A percentile compares a stretch with the other conserved stretches of the same genome.
phyloP scores from a whole-genome alignment of 2,113 vertebrate genomes.

The Cynocephalus volans region DNA sequence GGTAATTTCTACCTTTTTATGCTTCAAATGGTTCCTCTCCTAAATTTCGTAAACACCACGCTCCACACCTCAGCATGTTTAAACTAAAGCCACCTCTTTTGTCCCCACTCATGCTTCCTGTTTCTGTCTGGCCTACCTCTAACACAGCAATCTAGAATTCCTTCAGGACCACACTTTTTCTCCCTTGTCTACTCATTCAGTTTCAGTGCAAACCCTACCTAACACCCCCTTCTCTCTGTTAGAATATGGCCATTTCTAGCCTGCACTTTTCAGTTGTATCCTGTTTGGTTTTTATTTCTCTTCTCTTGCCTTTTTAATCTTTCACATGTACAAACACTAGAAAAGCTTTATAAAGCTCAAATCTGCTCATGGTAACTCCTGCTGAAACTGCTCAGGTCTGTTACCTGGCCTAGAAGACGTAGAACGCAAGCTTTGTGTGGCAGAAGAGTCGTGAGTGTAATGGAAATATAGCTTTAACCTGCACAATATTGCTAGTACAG shows the following conservation, averaged over 20 bases:
- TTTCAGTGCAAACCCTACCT: fast-evolving
- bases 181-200: neutral
- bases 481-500: too few relatives aligned
- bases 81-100: neutral
- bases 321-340: fast-evolving
- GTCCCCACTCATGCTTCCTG: neutral
- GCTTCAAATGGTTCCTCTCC: neutral
- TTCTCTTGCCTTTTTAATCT: neutral
- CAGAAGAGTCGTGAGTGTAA: too few relatives aligned
- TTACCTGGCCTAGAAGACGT: neutral
- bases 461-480: too few relatives aligned
- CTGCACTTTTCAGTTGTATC: neutral
- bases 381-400: neutral
- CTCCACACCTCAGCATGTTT: neutral
- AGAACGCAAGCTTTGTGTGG: too few relatives aligned
- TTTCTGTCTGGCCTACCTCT: fast-evolving
- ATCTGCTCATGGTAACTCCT: too few relatives aligned
- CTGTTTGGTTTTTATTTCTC: neutral
- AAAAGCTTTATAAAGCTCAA: neutral
- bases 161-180: too few relatives aligned
- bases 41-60: neutral
- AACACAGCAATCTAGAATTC: neutral
- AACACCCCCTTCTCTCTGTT: neutral
- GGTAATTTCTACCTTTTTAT: neutral
- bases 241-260: neutral